Evolutionary conservation across 2,113 vertebrate genomes (phyloP).

Genomic region (Pluvianellus socialis): DNA sequence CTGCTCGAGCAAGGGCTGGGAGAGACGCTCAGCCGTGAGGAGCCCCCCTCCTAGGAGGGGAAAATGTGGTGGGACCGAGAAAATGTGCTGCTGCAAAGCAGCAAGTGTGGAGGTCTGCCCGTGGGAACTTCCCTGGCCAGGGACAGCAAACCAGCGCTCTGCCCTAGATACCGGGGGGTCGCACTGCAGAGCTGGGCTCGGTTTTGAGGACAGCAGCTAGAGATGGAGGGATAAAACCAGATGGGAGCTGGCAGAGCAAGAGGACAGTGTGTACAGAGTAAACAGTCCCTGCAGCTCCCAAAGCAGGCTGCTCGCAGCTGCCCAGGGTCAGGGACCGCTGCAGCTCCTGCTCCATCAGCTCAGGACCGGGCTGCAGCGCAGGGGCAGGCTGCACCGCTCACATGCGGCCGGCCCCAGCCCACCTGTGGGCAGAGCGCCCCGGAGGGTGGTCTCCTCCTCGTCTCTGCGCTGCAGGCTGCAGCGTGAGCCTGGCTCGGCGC

Average conservation of each 20-base stretch:
- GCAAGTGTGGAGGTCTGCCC: not conserved
- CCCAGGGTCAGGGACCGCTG: fast-evolving
- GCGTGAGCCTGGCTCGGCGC: not conserved
- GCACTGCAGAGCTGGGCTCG: not conserved
- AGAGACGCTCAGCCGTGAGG: fast-evolving
- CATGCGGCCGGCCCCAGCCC: not conserved
- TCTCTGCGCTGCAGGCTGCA: not conserved
- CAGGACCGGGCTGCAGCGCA: not conserved
- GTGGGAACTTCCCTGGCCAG: not conserved
- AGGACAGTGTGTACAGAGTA: slow-evolving; percentile 25
- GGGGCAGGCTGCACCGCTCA: not conserved
- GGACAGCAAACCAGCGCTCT: not conserved
- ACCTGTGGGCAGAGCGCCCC: fast-evolving
- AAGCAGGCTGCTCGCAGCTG: not conserved
- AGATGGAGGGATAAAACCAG: not conserved
- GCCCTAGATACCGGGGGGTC: not conserved
- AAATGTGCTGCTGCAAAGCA: not conserved
- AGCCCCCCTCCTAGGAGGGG: not conserved
- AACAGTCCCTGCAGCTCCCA: slow-evolving; percentile 3
- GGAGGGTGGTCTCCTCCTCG: not conserved
- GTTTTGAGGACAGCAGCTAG: not conserved
- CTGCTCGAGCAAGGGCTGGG: not conserved
- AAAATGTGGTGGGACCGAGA: not conserved
- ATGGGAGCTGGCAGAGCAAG: not conserved
- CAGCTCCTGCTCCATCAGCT: not conserved